Conservation (phyloP, 2,888 invertebrate genomes). For the Stenichneumon culpator region DNA sequence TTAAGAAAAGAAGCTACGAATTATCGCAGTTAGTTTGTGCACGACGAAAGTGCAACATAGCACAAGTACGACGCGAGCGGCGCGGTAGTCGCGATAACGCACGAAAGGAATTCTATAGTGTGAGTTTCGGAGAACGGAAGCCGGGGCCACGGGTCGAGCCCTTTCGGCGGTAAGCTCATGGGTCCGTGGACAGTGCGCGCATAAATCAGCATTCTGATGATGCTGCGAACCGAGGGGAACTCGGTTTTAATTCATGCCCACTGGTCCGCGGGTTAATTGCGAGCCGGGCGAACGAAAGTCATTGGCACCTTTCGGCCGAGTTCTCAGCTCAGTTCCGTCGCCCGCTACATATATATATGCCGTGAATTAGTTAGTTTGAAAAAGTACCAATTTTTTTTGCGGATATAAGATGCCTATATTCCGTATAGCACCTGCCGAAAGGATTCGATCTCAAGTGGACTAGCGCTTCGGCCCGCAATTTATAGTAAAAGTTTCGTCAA, state of each 20-base stretch:
- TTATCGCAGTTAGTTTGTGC: neutral
- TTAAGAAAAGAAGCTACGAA: neutral
- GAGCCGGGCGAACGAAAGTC: conserved; percentile 58
- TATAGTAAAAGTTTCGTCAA: no score
- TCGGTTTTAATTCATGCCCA: conserved; percentile 61
- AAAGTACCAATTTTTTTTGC: no score
- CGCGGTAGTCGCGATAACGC: conserved; percentile 29
- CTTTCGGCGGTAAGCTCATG: conserved; percentile 68
- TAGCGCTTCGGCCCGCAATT: no score
- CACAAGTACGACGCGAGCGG: neutral
- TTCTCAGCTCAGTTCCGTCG: neutral
- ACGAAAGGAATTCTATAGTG: conserved; percentile 19
- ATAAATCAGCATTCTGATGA: conserved; percentile 71
- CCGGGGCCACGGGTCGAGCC: conserved; percentile 45
- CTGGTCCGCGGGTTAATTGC: conserved; percentile 63
- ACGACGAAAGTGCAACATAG: conserved; percentile 3
- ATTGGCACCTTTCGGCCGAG: conserved; percentile 55
- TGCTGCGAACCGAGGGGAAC: conserved; percentile 62
- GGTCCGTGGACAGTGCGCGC: conserved; percentile 67
- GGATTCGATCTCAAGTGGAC: no score
- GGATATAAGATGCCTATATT: no score
- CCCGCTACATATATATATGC: neutral
- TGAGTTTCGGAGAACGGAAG: conserved; percentile 62
- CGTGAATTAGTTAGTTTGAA: no score
- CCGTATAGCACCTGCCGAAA: no score